These are phyloP conservation scores for Apoderus coryli DNA, from an alignment of 2,888 invertebrate genomes.

Conservation along the genomic window DNA sequence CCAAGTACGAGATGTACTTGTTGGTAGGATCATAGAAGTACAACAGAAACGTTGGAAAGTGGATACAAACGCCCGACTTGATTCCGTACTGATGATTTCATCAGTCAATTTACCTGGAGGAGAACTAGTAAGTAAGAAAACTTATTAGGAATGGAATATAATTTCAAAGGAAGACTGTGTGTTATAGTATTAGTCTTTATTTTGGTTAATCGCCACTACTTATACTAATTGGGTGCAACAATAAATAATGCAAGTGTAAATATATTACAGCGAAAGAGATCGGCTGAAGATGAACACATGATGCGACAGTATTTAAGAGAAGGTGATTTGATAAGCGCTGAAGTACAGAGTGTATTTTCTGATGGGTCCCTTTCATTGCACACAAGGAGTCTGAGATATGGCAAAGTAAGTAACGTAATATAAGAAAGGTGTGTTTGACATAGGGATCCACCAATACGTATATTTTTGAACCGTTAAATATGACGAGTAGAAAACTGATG, in stretches of 20 bases:
- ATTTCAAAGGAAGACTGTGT: too few relatives aligned
- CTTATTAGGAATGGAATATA: too few relatives aligned
- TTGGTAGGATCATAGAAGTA: slow-evolving; percentile 87
- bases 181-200: too few relatives aligned
- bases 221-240: too few relatives aligned
- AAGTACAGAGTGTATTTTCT: slow-evolving; percentile 84
- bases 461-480: too few relatives aligned
- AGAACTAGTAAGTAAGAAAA: slow-evolving; percentile 54
- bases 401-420: slow-evolving; percentile 49
- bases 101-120: slow-evolving; percentile 96
- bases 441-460: too few relatives aligned
- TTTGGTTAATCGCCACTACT: too few relatives aligned
- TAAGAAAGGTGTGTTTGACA: slow-evolving; percentile 2
- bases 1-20: slow-evolving; percentile 93
- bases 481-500: too few relatives aligned
- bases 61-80: slow-evolving; percentile 80
- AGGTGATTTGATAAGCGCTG: slow-evolving; percentile 94
- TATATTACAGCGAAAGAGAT: slow-evolving; percentile 61
- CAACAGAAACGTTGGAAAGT: slow-evolving; percentile 92
- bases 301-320: slow-evolving; percentile 91
- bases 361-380: slow-evolving; percentile 90
- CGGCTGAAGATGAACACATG: slow-evolving; percentile 92
- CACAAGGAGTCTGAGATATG: slow-evolving; percentile 92
- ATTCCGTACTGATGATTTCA: slow-evolving; percentile 75
- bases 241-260: too few relatives aligned